A percentile compares a stretch with the other conserved stretches of the same genome.
These are phyloP conservation scores for Nettapus auritus DNA, from an alignment of 2,113 vertebrate species.

Conservation along the genomic window DNA sequence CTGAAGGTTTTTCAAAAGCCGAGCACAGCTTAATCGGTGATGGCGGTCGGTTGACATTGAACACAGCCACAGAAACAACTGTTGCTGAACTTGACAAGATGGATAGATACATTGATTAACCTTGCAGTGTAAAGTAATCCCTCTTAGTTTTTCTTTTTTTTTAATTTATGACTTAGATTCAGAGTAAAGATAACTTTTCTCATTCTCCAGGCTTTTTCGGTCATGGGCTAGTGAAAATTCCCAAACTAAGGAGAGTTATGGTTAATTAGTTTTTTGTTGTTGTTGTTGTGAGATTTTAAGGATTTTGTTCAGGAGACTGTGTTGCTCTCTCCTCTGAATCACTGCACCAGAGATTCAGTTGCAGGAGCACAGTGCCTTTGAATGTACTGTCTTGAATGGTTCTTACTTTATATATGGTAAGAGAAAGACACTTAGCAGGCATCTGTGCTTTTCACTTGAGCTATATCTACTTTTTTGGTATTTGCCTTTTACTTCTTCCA, in stretches of 20 bases:
- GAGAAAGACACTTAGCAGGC: background rate
- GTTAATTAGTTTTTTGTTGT: background rate
- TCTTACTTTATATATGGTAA: background rate
- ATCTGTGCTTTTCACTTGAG: background rate
- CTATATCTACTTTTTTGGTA: background rate
- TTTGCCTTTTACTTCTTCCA: background rate
- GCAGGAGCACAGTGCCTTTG: background rate
- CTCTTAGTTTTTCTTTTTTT: background rate
- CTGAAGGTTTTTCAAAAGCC: conserved; percentile 13
- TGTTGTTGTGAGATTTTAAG: background rate
- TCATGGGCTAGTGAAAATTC: background rate
- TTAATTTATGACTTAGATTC: background rate
- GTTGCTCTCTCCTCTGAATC: background rate
- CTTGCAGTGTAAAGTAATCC: background rate
- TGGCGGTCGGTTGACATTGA: background rate
- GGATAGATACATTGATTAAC: conserved; percentile 54
- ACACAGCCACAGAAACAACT: background rate
- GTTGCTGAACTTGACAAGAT: conserved; percentile 9
- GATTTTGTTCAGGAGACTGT: background rate
- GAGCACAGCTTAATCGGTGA: background rate
- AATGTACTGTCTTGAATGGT: background rate
- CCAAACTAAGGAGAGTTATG: background rate
- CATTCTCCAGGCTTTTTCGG: background rate
- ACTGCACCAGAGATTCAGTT: background rate
- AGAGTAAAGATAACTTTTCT: background rate